A percentile compares a stretch with the other conserved stretches of the same genome.
These are phyloP conservation scores for Tiliacea aurago DNA, from an alignment of 2,888 invertebrate genomes.

Conservation along the genomic window DNA sequence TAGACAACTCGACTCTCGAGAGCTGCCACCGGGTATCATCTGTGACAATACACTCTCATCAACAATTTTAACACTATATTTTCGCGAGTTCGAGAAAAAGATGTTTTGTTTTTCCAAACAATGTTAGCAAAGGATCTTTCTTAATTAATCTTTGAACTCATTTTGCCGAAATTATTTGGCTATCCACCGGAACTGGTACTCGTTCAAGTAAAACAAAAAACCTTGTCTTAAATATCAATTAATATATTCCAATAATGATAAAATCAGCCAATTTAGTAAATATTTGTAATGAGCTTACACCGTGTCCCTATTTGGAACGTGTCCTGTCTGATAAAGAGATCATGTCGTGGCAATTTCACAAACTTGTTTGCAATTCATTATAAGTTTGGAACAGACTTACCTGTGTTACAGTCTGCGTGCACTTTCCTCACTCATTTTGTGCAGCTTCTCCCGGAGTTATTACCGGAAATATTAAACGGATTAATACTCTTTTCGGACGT, in stretches of 20 bases:
- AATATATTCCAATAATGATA: conserved; percentile 16
- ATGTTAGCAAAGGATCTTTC: not conserved
- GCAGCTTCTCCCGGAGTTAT: conserved; percentile 48
- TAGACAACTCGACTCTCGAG: conserved; percentile 42
- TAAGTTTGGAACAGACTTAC: conserved; percentile 70
- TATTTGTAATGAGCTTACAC: conserved; percentile 32
- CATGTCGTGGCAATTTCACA: conserved; percentile 60
- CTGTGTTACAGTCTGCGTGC: conserved; percentile 62
- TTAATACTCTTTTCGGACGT: conserved; percentile 59
- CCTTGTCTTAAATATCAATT: conserved; percentile 6
- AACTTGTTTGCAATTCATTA: conserved; percentile 72
- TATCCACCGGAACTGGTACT: not conserved
- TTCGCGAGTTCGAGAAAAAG: conserved; percentile 4
- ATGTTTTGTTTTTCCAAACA: conserved; percentile 5
- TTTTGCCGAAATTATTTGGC: not conserved
- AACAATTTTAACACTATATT: conserved; percentile 26
- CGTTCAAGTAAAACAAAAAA: not conserved
- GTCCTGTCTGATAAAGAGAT: conserved; percentile 60
- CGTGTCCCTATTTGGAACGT: conserved; percentile 41
- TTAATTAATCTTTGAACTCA: not conserved
- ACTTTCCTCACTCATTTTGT: conserved; percentile 59
- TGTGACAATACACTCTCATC: conserved; percentile 22
- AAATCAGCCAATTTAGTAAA: conserved; percentile 21
- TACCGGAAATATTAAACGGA: conserved; percentile 60
- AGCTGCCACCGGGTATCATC: conserved; percentile 38